Base-by-base conservation (phyloP, 2,888 invertebrate genomes). In the Synergus laeviventris region DNA sequence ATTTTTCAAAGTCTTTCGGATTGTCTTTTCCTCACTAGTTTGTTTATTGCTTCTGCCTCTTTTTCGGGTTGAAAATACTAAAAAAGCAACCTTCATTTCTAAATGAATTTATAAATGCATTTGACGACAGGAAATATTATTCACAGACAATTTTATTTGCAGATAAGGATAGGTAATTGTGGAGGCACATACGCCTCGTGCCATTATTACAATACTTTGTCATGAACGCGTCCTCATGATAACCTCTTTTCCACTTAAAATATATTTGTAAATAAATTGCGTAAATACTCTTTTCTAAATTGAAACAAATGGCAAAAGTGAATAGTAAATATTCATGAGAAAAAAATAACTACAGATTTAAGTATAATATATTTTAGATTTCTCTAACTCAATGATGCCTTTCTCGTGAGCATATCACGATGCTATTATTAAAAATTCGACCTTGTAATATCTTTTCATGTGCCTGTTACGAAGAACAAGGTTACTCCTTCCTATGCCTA, bases 401-500 rank as follows among this genome's bases (percentile, higher is more conserved):
- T 24, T 2, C 24, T 31, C 31, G 31, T 31, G 31, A 31, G 5
- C 31, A 31, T 31, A 31, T 31, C 7, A 31, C 5, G 31, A 31
- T 31, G 31, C 31, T 31, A 31, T 31, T 31, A 54, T 54, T n/a
- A 54, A 9, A 54, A 18, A 54, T 18, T 18, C 18, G 18, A 18
- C 54, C 54, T 54, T 54, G 18, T 54, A 54, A 54, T 54, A 9
- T 54, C 18, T 54, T 54, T 54, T 54, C 54, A 54, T 54, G 54
- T 54, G 18, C 18, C 54, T 54, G 9, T 54, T 5, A 16, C 0
- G 54, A 54, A 54, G 18, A 54, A 54, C 54, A 54, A 54, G n/a
- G 18, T 54, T 54, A 54, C 2, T 54, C 11, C 2, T 18, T 54
- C 18, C 11, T 18, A 18, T 2, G n/a, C 1, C 7, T 18, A 9